Evolutionary conservation across 2,113 vertebrate species (phyloP), one percentile per base, ranked within the genome.

Genomic region (Peucedramus taeniatus): DNA sequence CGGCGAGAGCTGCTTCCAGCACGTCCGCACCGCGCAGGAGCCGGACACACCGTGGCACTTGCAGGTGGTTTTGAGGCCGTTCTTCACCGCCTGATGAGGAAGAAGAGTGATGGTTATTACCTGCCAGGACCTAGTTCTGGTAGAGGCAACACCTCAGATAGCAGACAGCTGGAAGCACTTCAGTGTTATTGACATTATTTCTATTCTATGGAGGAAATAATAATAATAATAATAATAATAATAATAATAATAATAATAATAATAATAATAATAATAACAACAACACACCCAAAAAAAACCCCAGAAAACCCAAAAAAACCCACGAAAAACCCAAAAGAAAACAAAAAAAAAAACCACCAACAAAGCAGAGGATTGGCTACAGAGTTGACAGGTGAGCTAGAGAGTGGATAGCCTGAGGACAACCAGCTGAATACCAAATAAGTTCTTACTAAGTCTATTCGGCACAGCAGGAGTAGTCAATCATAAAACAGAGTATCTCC

Each of bases 11-110:
- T 99, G 99, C 97, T 99, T 99, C 99, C 99, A 99, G 96, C 99
- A 99, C 9, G 99, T 99, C 35, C 99, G 98, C 30, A 99, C 98
- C 0, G 99, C 99, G 6, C 99, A 99, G 2, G 99, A 99, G 76
- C 99, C 99, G 0, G 99, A 99, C 83, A 99, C 99, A 0, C 99
- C 99, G 0, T 99, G 99, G 96, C 99, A 99, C 97, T 99, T 99
- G 94, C 99, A 99, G 6, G 99, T 99, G 28, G 99, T 99, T 97
- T 99, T 99, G 94, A 99, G 98, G 53, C 99, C 99, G 1, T 98
- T 99, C 97, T 99, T 99, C 95, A 99, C 99, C 3, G 98, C 99
- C 99, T 99, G 97, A 3, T 10, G 45, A 83, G 93, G 72, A 63
- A 88, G 57, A 68, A 31, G 26, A 90, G 61, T 0, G 13, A 19